Evolutionary conservation across 2,113 vertebrate genomes (phyloP).

Genomic region (Dipodomys ordii): DNA sequence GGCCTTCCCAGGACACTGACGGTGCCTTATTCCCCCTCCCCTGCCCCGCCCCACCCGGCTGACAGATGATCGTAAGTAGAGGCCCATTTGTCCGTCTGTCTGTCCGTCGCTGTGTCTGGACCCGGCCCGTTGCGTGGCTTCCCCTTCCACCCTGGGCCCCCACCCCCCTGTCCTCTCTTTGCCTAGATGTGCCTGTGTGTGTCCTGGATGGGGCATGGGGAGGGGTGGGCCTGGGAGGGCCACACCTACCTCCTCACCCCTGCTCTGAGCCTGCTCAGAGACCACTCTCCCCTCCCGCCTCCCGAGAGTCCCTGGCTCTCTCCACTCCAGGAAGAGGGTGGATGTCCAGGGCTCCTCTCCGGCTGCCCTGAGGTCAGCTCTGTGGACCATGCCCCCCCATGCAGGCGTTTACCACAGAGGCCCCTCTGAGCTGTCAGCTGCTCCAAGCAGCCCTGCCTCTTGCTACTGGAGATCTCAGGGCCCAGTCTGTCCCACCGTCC

Average conservation of each 20-base stretch:
- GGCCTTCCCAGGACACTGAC: conserved; percentile 51
- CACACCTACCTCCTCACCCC: neutral
- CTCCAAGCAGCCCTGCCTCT: too few species aligned
- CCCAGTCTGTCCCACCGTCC: neutral
- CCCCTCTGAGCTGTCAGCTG: neutral
- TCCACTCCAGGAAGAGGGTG: too few species aligned
- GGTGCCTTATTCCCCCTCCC: conserved; percentile 76
- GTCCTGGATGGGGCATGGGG: conserved; percentile 61
- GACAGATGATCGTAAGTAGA: conserved; percentile 99
- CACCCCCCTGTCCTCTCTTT: conserved; percentile 57
- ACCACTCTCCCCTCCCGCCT: too few species aligned
- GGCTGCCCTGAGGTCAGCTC: neutral
- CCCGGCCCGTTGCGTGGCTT: conserved; percentile 87
- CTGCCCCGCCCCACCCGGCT: conserved; percentile 70
- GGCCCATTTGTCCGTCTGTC: conserved; percentile 94
- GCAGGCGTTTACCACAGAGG: neutral
- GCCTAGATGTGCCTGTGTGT: conserved; percentile 82
- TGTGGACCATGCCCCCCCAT: neutral
- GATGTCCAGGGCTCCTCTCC: neutral
- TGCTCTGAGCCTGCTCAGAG: too few species aligned
- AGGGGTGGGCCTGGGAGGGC: neutral
- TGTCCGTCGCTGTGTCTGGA: conserved; percentile 92
- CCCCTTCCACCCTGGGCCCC: conserved; percentile 37
- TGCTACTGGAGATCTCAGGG: too few species aligned
- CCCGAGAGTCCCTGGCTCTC: too few species aligned